phyloP scores from a whole-genome alignment of 2,888 invertebrate species.

The Strigamia maritima region DNA sequence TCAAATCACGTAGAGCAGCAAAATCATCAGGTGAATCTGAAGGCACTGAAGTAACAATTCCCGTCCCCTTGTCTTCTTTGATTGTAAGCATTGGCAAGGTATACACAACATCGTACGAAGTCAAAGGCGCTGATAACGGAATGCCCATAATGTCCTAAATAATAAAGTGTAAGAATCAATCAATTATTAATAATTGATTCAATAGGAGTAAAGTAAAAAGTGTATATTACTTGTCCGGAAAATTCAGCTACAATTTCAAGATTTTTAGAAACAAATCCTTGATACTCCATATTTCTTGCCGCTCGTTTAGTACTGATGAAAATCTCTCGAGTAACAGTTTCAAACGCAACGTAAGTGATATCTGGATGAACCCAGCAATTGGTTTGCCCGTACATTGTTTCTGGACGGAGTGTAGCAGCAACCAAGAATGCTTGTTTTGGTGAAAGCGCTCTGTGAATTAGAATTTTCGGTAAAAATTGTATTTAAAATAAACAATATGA shows the following conservation, averaged over 20 bases:
- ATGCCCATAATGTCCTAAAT: constrained; percentile 73
- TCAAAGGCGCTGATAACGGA: constrained; percentile 77
- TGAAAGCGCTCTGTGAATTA: too few species aligned
- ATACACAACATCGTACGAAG: constrained; percentile 78
- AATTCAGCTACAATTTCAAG: constrained; percentile 62
- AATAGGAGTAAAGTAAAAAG: too few species aligned
- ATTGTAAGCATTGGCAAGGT: constrained; percentile 96
- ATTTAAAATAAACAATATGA: too few species aligned
- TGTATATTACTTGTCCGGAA: constrained; percentile 50
- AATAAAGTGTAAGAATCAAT: not conserved
- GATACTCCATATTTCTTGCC: constrained; percentile 93
- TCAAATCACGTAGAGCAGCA: constrained; percentile 88
- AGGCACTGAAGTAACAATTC: constrained; percentile 95
- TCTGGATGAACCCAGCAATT: constrained; percentile 98
- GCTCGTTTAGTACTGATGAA: constrained; percentile 84
- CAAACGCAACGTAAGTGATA: constrained; percentile 85
- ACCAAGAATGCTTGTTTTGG: constrained; percentile 68
- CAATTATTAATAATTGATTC: too few species aligned
- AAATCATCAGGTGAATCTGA: constrained; percentile 99
- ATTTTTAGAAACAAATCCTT: constrained; percentile 77
- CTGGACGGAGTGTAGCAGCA: constrained; percentile 95
- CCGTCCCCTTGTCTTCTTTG: constrained; percentile 96
- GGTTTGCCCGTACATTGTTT: constrained; percentile 99
- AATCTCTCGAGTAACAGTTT: constrained; percentile 68
- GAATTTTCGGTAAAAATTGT: too few species aligned